Evolutionary conservation across 2,113 vertebrate species (phyloP), one percentile per base, ranked within the genome.

Genomic region (Chiloscyllium plagiosum): DNA sequence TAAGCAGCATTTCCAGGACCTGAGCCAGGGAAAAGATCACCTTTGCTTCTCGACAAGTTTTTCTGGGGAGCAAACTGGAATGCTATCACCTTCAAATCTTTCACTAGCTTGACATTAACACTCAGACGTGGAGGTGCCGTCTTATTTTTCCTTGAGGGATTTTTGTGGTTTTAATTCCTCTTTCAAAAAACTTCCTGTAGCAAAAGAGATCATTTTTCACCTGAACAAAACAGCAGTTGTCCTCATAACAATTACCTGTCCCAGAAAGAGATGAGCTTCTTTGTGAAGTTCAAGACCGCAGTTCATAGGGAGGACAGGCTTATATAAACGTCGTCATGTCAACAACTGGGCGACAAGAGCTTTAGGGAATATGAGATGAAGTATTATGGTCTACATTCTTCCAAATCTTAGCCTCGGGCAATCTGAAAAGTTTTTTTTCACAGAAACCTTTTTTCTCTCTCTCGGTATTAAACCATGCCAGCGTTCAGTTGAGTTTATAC

Each of bases 291-390:
- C 96, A 96, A 96, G 97, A 96, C 83, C 96, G 96, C 96, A 87
- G 98, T 98, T 98, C 98, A 98, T 96, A 76, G 96, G 86, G 96
- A 97, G 98, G 98, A 98, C 97, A 97, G 96, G 86, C 96, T 97
- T 97, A 97, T 96, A 96, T 98, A 97, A 96, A 97, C 97, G 96
- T 97, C 97, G 78, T 97, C 97, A 96, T 95, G 96, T 96, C 96
- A 96, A 97, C 96, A 94, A 97, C 97, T 97, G 96, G 97, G 96
- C 96, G 96, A 37, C 96, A 94, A 90, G 92, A 96, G 80, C 95
- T 96, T 87, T 96, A 89, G 95, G 83, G 95, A 96, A 85, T 96
- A 52, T 87, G 95, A 96, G 95, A 89, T 76, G 24, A 95, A 96
- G 0, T 96, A 96, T 97, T 97, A 96, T 96, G 96, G 97, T 96